Evolutionary conservation across 1,140 invertebrate species (phyloP), one percentile per base, ranked within the genome.

Genomic region (Drosophila watanabei): DNA sequence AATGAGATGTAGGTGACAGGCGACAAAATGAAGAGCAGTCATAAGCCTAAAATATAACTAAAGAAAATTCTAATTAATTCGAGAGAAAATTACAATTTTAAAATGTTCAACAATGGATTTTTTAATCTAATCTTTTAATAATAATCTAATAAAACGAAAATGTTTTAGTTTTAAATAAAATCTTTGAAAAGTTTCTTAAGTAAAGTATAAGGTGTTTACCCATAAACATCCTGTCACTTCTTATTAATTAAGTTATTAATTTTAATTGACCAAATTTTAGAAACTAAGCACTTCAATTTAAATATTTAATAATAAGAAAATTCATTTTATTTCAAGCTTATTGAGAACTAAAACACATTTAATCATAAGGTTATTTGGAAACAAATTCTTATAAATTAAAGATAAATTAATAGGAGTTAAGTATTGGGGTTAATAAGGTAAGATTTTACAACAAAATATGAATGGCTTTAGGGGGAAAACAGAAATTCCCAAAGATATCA

Each of bases 1-100:
- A 70, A 32, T 43, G 37, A 41, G 33, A 56, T 11, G 4, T 2
- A 13, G 9, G 51, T 10, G n/a, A 41, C 70, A 73, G 68, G 68
- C 54, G 70, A 73, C 70, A 52, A 51, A 35, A 7, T 33, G 24
- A 24, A 7, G 0, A 16, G 0, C 11, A 32, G 3, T 32, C 3
- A 39, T 16, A 5, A 37, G 10, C 9, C 16, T 30, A n/a, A n/a
- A n/a, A 30, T 51, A 28, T 30, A n/a, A n/a, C n/a, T n/a, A n/a
- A n/a, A 10, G 14, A 30, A 49, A 16, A 28, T 24, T 24, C 24
- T 24, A 24, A 24, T 24, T 24, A 24, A 24, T 24, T 24, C 3
- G 1, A 24, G 24, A 24, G 24, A 24, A 24, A 24, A 24, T 24
- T 24, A 24, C 24, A 24, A 24, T 24, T 24, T 24, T 24, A 24